Base-by-base conservation (phyloP, 2,888 invertebrate genomes). In the Mythimna ferrago region DNA sequence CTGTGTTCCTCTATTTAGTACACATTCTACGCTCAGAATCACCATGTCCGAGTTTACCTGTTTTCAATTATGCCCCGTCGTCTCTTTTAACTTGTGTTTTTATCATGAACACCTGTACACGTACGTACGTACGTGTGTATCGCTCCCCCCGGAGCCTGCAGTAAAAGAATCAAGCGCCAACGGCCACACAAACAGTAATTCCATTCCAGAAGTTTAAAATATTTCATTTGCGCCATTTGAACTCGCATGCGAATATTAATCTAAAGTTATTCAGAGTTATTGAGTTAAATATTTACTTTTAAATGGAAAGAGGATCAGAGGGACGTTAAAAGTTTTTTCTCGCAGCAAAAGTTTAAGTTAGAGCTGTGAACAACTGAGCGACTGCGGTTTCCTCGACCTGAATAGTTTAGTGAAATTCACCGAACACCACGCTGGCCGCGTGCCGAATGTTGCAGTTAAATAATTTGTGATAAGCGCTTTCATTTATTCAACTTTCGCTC, bases 381-480 rank as follows among this genome's bases (percentile, higher is more conserved):
- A 91, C 87, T 94, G 95, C 92, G 95, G 95, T 93, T 94, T 92
- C 89, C 92, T 90, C 93, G 92, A 92, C 93, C 94, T 94, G 94
- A 93, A 95, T 95, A 94, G 94, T 94, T 94, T 91, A 93, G 92
- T 91, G 90, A 92, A 94, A 93, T 93, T 91, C 92, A 89, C 87
- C 90, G 92, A 92, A 92, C 92, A 92, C 90, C 89, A 89, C 90
- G 89, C 91, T 94, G 94, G 93, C 94, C 93, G 91, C 90, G 93
- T 93, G 93, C 95, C 94, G 93, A 95, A 93, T 93, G 92, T 93
- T 92, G 92, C 94, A 93, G 91, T 93, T 93, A 93, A 94, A 94
- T 95, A 93, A 94, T 94, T 95, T 93, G 93, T 92, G 92, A 94
- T 94, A 94, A 94, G 93, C 91, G 91, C 93, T 92, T 92, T 94